Evolutionary conservation across 2,888 invertebrate species (phyloP).

Genomic region (Catocala sponsa): DNA sequence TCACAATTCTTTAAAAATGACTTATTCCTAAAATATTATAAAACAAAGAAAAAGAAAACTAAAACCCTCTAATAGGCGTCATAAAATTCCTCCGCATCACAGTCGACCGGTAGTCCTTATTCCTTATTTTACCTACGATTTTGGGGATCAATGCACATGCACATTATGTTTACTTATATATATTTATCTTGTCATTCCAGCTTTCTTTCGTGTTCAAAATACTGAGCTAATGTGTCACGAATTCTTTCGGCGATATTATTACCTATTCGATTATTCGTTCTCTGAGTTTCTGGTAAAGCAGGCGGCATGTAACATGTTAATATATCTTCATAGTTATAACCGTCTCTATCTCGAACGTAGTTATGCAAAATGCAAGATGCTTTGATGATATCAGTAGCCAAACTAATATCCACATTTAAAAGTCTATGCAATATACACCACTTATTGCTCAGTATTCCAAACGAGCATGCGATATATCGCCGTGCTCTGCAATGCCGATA

Average conservation of each 20-base stretch:
- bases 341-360: conserved; percentile 1
- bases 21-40: too few species aligned
- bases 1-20: too few species aligned
- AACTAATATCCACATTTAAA: background rate
- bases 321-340: background rate
- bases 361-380: background rate
- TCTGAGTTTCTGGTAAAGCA: background rate
- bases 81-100: too few species aligned
- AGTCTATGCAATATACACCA: conserved; percentile 4
- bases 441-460: background rate
- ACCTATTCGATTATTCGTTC: background rate
- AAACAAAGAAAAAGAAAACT: too few species aligned
- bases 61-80: too few species aligned
- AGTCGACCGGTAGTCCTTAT: too few species aligned
- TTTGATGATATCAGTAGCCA: conserved; percentile 1
- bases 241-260: background rate
- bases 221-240: background rate
- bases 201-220: background rate
- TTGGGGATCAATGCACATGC: background rate
- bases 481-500: conserved; percentile 1
- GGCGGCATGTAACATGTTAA: conserved; percentile 3
- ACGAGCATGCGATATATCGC: background rate
- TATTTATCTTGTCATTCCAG: conserved; percentile 3
- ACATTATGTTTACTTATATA: conserved; percentile 3
- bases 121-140: background rate